Conservation (phyloP, 1,140 invertebrate genomes). For the Caerostris extrusa region DNA sequence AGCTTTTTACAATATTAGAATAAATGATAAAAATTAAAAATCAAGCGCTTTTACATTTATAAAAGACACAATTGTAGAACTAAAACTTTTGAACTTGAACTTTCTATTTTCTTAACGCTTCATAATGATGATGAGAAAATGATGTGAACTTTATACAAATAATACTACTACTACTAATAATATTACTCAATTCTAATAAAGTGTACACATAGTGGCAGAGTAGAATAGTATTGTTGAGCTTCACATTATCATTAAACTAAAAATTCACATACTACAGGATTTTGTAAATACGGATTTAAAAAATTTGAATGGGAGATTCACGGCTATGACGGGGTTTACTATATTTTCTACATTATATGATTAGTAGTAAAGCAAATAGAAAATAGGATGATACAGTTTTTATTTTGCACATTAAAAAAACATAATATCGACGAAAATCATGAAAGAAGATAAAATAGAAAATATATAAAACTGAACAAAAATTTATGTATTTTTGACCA, state of each 20-base stretch:
- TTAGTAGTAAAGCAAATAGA: no score
- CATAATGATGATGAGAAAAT: not conserved
- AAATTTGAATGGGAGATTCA: no score
- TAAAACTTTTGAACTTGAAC: no score
- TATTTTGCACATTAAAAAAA: not conserved
- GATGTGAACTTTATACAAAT: not conserved
- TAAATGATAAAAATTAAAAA: no score
- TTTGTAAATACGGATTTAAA: not conserved
- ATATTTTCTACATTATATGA: no score
- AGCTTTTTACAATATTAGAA: no score
- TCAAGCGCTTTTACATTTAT: no score
- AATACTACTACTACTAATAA: no score
- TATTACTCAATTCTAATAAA: no score
- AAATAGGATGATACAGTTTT: not conserved
- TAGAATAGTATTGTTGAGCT: not conserved
- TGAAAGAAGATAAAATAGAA: not conserved
- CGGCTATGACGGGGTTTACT: no score
- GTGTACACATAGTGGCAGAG: not conserved
- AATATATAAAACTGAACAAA: not conserved
- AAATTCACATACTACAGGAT: not conserved
- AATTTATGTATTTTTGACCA: not conserved
- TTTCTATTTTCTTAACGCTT: no score
- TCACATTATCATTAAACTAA: not conserved
- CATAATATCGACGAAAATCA: not conserved
- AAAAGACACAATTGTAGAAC: no score